Evolutionary conservation across 2,113 vertebrate species (phyloP).

Genomic region (Phaethon lepturus): DNA sequence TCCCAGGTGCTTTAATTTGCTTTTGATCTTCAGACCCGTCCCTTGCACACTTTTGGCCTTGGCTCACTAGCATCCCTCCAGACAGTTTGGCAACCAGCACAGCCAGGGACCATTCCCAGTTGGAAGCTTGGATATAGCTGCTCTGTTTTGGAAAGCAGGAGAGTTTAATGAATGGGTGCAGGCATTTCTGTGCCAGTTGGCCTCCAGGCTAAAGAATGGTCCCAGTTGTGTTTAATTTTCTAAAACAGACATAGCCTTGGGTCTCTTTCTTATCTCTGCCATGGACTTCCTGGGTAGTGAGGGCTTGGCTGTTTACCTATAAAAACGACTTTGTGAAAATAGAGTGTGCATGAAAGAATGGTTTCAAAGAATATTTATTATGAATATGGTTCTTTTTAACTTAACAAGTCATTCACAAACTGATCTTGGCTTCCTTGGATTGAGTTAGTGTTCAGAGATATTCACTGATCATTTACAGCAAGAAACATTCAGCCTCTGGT

Average conservation of each 20-base stretch:
- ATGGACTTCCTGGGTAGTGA: constrained; percentile 32
- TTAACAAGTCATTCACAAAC: constrained; percentile 49
- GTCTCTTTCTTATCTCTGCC: constrained; percentile 52
- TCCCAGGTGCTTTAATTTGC: background rate
- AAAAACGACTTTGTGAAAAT: constrained; percentile 36
- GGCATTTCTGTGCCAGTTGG: constrained; percentile 48
- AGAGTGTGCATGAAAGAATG: background rate
- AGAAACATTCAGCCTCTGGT: constrained; percentile 16
- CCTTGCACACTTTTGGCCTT: background rate
- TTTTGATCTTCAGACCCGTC: background rate
- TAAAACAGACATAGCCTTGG: constrained; percentile 42
- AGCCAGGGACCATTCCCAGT: constrained; percentile 4
- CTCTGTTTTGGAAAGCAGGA: constrained; percentile 51
- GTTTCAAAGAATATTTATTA: constrained; percentile 54
- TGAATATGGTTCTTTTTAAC: constrained; percentile 46
- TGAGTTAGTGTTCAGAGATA: constrained; percentile 10
- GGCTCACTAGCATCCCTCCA: background rate
- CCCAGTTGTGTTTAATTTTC: background rate
- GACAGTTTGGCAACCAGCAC: background rate
- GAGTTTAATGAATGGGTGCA: constrained; percentile 51
- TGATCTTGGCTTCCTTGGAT: constrained; percentile 30
- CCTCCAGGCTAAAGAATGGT: background rate
- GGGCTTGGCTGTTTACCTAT: constrained; percentile 38
- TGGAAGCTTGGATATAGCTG: constrained; percentile 28
- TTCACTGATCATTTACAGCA: constrained; percentile 53